Evolutionary conservation across 2,888 invertebrate genomes (phyloP), one percentile per base, ranked within the genome.

Genomic region (Apodemia mormo): DNA sequence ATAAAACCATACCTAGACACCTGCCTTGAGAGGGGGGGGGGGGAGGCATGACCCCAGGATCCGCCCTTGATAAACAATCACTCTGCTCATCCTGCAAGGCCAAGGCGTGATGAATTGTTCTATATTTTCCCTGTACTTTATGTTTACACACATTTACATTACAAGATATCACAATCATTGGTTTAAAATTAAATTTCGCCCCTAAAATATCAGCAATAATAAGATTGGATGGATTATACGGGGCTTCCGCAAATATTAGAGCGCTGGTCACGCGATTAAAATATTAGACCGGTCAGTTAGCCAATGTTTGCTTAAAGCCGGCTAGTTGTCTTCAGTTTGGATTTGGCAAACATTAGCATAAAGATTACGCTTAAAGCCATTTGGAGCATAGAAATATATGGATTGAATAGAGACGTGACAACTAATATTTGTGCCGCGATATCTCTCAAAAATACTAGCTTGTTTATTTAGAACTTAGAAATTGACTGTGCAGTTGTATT

Each of bases 271-370:
- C 74, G 78, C 77, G 87, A 83, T 89, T 89, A 87, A 80, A 81
- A 84, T 84, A 88, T 88, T 83, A 84, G 76, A 81, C 77, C 84
- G 88, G 88, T 81, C 88, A 84, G 78, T 61, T 14, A 61, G 33
- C 33, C 78, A 78, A 68, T 80, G 79, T 79, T 77, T 79, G 74
- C 78, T 79, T 78, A 78, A 77, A 78, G 73, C 76, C 74, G 75
- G 74, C 76, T 73, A 72, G 64, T 71, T 75, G 74, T 74, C 79
- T 78, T 77, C 73, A 70, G 71, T 75, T 77, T 72, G 76, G 76
- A 65, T 72, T 72, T 67, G 66, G 56, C 52, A 65, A 64, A 64
- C n/a, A 64, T 64, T 64, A 33, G 61, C 61, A 64, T 64, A 33
- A 61, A 61, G 30, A 61, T 61, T 64, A 64, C 37, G 61, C 61